Base-by-base conservation (phyloP, 2,113 vertebrate species). In the Rostratula benghalensis region DNA sequence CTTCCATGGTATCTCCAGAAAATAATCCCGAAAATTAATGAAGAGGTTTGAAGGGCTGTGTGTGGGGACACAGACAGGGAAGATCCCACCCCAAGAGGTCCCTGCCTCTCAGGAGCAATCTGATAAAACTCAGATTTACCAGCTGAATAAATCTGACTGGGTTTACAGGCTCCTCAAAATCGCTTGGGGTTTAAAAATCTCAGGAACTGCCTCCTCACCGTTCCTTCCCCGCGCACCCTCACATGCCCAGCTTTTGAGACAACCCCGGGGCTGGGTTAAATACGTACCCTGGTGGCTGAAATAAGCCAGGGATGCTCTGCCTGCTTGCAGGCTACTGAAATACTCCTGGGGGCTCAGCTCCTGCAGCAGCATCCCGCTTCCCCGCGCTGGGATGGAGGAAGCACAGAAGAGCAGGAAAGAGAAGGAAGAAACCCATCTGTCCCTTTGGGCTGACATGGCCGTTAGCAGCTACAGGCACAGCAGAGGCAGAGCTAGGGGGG, bases 291-390 rank as follows among this genome's bases (percentile, higher is more conserved):
- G 33, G 11, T 4, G 91, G 81, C 30, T 95, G 81, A 97, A 97
- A 61, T 94, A 97, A 75, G 95, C 94, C 84, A 97, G 25, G 69
- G 93, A 96, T 25, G 96, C 46, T 89, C 33, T 94, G 35, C 89
- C 91, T 6, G 91, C 65, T 69, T 95, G 87, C 65, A 95, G 22
- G 28, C 27, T 48, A 4, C 91, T n/a, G 77, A 97, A 96, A 81
- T 96, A 97, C 23, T 68, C 77, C 74, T 89, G 95, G 10, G 91
- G 95, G 48, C 91, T 94, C 5, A 11, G 45, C 81, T 96, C 95
- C 83, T 76, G 94, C 60, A 81, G 89, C 80, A 81, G 73, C 33
- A 35, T 64, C 1, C 6, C 12, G 0, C 51, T 43, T 51, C 39
- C 93, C 45, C 2, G 0, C 0, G 1, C 3, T 8, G 57, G 91